Evolutionary conservation across 2,113 vertebrate species (phyloP), one percentile per base, ranked within the genome.

Genomic region (Tringa solitaria): DNA sequence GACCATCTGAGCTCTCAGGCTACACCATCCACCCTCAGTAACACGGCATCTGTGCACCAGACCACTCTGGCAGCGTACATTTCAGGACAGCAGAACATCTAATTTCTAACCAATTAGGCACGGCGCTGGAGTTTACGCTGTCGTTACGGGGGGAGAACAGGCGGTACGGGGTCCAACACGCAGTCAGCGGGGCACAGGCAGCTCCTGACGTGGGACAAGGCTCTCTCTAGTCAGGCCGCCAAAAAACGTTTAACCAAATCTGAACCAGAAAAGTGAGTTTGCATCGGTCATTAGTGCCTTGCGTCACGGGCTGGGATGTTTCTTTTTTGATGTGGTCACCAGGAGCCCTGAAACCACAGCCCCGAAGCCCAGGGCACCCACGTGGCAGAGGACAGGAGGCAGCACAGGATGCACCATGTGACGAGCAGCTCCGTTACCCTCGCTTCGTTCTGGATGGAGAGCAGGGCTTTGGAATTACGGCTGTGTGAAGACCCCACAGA

Each of bases 211-310:
- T 35, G 61, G 84, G 65, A 90, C 43, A 75, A 60, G n/a, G 77
- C 69, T 76, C 65, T 76, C 65, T 72, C 61, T 21, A 24, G 63
- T 43, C 70, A 79, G 61, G 14, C 75, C 83, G 75, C 74, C 67
- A 77, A 65, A 85, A 85, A 92, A 21, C 8, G 22, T 22, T 76
- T 79, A 32, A 73, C 5, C 2, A 17, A 17, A 93, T 57, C 78
- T n/a, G 70, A 85, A 87, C 28, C 82, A 94, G 70, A 82, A 90
- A 94, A 92, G 10, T 39, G 70, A 77, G 32, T 77, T 92, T 74
- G 75, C 59, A 61, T 48, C 1, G 2, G 61, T 69, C 79, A 61
- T 93, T 76, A 87, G 39, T 45, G 78, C 75, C 57, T 43, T 32
- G 45, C 1, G 0, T 90, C 67, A 92, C 0, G 0, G 41, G 19